These are phyloP conservation scores for Pavo muticus DNA, from an alignment of 2,113 vertebrate species.

Conservation along the genomic window DNA sequence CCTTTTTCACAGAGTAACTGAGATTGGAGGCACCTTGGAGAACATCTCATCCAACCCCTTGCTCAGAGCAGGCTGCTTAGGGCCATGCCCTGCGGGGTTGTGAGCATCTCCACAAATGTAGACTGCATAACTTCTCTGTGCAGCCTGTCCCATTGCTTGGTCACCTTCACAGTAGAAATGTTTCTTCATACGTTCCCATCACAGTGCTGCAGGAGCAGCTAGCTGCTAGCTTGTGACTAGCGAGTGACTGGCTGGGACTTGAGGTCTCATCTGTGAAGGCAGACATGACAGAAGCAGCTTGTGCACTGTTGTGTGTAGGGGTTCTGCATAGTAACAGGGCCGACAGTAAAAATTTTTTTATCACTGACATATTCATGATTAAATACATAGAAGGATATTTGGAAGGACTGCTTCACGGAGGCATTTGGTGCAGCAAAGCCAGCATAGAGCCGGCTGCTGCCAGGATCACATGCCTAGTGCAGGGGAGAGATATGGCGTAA, in stretches of 20 bases:
- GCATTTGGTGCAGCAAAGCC: neutral
- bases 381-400: constrained; percentile 38
- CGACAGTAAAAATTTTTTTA: constrained; percentile 11
- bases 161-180: neutral
- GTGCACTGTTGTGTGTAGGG: neutral
- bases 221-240: too few relatives aligned
- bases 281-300: neutral
- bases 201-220: neutral
- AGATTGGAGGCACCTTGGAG: neutral
- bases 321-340: neutral
- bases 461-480: neutral
- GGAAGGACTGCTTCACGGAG: neutral
- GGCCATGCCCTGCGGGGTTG: neutral
- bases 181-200: neutral
- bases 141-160: neutral
- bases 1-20: neutral
- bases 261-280: neutral
- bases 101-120: neutral
- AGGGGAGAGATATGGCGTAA: neutral
- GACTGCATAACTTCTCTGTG: neutral
- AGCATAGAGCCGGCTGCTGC: neutral
- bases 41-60: neutral
- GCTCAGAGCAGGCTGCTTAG: neutral
- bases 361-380: neutral
- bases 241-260: neutral